phyloP scores from a whole-genome alignment of 2,113 vertebrate genomes.

The Chloropsis cyanopogon region DNA sequence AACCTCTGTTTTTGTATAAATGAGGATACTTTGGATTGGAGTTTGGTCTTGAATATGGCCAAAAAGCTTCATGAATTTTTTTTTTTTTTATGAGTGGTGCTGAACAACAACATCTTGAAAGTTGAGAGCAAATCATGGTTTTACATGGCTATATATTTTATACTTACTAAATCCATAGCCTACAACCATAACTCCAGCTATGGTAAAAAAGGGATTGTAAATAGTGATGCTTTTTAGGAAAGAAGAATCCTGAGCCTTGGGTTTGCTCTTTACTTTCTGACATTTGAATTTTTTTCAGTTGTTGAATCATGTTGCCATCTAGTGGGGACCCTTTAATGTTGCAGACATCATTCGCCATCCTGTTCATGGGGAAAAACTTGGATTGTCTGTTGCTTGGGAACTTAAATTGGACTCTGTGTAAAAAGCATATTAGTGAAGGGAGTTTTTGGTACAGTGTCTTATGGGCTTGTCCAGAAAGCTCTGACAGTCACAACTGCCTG shows the following conservation, averaged over 20 bases:
- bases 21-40: background rate
- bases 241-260: background rate
- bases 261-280: background rate
- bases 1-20: background rate
- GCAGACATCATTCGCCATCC: background rate
- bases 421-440: background rate
- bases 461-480: background rate
- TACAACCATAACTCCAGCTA: background rate
- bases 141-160: background rate
- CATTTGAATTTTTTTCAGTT: background rate
- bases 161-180: background rate
- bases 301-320: slow-evolving; percentile 16
- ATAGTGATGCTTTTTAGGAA: background rate
- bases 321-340: background rate
- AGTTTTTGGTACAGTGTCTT: background rate
- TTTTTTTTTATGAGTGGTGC: background rate
- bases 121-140: background rate
- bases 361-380: background rate
- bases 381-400: background rate
- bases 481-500: background rate
- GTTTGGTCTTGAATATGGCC: background rate
- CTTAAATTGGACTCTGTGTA: background rate
- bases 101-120: background rate
- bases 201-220: background rate
- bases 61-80: background rate